Conservation (phyloP, 2,797 vertebrate genomes). For the Oryzias sinensis region DNA sequence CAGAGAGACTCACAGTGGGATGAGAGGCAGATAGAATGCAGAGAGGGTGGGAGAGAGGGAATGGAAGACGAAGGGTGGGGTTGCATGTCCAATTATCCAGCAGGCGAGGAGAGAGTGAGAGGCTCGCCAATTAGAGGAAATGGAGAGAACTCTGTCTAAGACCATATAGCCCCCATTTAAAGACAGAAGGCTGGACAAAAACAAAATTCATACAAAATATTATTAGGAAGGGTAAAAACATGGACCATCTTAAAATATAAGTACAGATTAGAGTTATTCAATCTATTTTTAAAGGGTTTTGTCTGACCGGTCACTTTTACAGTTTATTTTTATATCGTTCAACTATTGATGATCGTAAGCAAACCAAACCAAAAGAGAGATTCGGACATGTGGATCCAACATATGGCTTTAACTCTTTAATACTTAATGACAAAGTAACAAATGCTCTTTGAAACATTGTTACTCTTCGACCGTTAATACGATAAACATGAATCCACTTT, state of each 20-base stretch:
- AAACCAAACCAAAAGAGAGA: no score
- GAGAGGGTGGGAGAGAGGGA: slow-evolving; percentile 41
- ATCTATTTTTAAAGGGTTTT: background rate
- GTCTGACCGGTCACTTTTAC: no score
- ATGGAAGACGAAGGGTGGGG: slow-evolving; percentile 53
- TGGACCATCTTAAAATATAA: background rate
- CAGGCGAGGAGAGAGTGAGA: slow-evolving; percentile 47
- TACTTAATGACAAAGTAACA: no score
- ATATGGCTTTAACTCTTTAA: no score
- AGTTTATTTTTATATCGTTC: no score
- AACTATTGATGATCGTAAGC: no score
- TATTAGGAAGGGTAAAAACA: slow-evolving; percentile 1
- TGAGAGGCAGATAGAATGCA: slow-evolving; percentile 54
- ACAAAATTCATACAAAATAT: slow-evolving; percentile 15
- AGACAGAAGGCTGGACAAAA: slow-evolving; percentile 39
- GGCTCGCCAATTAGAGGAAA: slow-evolving; percentile 70
- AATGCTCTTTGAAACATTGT: no score
- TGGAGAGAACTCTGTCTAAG: slow-evolving; percentile 53
- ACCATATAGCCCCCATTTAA: slow-evolving; percentile 36
- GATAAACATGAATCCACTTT: no score
- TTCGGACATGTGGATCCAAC: no score
- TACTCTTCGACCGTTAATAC: no score
- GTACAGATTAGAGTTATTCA: background rate
- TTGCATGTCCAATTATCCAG: slow-evolving; percentile 73
- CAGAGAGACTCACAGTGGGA: slow-evolving; percentile 54